Conservation (phyloP, 1,140 invertebrate species). For the Euwallacea similis region DNA sequence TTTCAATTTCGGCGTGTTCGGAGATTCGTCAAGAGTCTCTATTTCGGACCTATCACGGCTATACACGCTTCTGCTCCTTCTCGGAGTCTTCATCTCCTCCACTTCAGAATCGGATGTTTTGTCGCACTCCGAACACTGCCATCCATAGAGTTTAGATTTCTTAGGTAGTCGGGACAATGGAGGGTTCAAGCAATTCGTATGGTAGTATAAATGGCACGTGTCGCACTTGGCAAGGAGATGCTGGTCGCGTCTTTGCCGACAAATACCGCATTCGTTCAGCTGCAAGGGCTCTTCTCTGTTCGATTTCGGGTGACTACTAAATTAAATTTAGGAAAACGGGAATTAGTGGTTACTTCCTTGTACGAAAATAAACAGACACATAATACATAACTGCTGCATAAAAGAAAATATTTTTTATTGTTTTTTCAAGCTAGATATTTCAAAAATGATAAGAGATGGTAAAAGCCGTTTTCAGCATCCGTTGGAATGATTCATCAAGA, state of each 20-base stretch:
- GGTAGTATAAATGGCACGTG: constrained; percentile 90
- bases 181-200: constrained; percentile 90
- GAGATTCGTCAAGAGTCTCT: constrained; percentile 35
- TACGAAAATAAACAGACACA: no score
- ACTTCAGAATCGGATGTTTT: constrained; percentile 79
- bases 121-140: constrained; percentile 91
- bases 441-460: no score
- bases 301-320: constrained; percentile 55
- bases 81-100: constrained; percentile 63
- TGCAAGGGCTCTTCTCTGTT: constrained; percentile 55
- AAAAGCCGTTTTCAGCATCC: no score
- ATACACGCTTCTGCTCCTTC: constrained; percentile 35
- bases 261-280: constrained; percentile 78
- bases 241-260: constrained; percentile 77
- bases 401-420: no score
- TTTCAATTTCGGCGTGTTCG: constrained; percentile 61
- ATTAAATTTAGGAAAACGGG: no score
- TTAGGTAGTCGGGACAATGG: constrained; percentile 90
- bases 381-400: no score
- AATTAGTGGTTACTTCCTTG: no score
- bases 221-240: constrained; percentile 93
- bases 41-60: constrained; percentile 39
- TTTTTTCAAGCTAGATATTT: no score
- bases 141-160: constrained; percentile 91
- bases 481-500: no score